These are phyloP conservation scores for Melipona bicolor DNA, from an alignment of 2,888 invertebrate genomes.

Conservation along the genomic window DNA sequence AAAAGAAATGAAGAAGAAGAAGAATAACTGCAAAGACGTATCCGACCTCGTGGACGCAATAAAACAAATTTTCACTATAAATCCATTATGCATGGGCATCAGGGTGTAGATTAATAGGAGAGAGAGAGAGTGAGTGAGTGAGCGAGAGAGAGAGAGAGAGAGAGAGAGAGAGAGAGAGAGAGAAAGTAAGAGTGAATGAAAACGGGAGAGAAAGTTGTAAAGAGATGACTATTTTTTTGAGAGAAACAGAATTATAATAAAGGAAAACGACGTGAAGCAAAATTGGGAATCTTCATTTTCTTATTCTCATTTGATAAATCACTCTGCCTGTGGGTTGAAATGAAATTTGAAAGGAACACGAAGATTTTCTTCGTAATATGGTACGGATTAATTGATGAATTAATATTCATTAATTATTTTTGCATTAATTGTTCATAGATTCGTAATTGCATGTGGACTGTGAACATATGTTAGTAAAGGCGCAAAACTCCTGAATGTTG, in stretches of 20 bases:
- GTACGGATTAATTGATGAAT: background rate
- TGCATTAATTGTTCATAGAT: background rate
- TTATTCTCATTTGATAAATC: background rate
- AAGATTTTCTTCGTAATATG: constrained; percentile 2
- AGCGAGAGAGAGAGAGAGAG: constrained; percentile 21
- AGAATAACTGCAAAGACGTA: constrained; percentile 38
- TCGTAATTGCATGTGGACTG: background rate
- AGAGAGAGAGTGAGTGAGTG: constrained; percentile 14
- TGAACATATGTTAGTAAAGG: background rate
- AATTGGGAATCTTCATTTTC: constrained; percentile 7
- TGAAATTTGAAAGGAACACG: background rate
- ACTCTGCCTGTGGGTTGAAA: constrained; percentile 5
- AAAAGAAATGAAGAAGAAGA: background rate
- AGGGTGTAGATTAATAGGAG: constrained; percentile 55
- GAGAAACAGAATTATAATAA: constrained; percentile 20
- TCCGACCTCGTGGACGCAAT: constrained; percentile 55
- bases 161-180: constrained; percentile 21
- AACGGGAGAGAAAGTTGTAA: constrained; percentile 32
- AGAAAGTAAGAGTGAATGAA: constrained; percentile 1
- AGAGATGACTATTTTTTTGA: constrained; percentile 57
- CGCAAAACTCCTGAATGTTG: background rate
- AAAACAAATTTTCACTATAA: constrained; percentile 42
- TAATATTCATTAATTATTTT: background rate
- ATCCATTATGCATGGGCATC: constrained; percentile 56
- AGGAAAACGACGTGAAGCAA: constrained; percentile 6